These are phyloP conservation scores for Monopis laevigella DNA, from an alignment of 2,888 invertebrate species.

Conservation along the genomic window DNA sequence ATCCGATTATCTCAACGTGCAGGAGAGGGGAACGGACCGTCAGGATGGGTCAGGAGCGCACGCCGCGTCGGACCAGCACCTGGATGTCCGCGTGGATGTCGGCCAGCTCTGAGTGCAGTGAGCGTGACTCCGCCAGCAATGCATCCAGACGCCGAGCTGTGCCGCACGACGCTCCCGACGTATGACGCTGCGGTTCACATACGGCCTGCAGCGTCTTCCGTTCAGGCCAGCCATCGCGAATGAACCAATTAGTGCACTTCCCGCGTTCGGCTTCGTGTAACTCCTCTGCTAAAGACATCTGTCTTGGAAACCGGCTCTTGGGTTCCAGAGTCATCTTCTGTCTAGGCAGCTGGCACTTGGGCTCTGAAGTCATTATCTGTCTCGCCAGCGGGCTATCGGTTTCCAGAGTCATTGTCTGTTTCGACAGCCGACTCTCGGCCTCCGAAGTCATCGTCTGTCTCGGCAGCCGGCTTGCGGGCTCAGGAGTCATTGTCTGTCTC, in stretches of 20 bases:
- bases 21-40: too few species aligned
- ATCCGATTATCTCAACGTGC: too few species aligned
- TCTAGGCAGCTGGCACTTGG: not conserved
- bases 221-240: too few species aligned
- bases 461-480: not conserved
- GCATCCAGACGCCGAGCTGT: constrained; percentile 45
- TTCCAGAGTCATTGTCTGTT: constrained; percentile 5
- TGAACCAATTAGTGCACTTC: too few species aligned
- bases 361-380: too few species aligned
- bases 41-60: too few species aligned
- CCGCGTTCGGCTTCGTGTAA: constrained; percentile 41
- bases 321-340: constrained; percentile 1
- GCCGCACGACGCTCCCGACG: too few species aligned
- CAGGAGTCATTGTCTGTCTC: not conserved
- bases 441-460: too few species aligned
- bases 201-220: too few species aligned
- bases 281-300: constrained; percentile 50
- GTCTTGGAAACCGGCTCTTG: constrained; percentile 19
- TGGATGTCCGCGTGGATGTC: constrained; percentile 61
- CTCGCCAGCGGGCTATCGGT: too few species aligned
- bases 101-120: constrained; percentile 52
- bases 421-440: not conserved
- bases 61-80: constrained; percentile 36
- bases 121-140: constrained; percentile 52
- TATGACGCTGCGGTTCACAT: too few species aligned